Percentiles rank a stretch among this genome's conserved stretches.
phyloP scores from a whole-genome alignment of 2,113 vertebrate species.

The Phalacrocorax carbo region DNA sequence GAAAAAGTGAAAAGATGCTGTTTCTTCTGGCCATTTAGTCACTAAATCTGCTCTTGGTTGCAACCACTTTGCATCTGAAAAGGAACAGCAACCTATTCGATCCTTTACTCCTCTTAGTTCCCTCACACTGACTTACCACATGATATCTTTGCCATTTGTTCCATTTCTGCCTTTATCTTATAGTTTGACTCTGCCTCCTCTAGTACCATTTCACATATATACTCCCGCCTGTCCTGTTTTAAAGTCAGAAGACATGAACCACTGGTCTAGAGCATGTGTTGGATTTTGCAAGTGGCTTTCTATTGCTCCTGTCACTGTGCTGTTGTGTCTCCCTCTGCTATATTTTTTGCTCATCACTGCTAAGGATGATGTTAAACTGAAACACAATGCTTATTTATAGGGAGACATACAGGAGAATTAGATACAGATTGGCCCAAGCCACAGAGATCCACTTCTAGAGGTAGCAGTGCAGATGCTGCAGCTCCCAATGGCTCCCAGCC shows the following conservation, averaged over 20 bases:
- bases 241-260: not conserved
- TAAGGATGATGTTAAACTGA: not conserved
- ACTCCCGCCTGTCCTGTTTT: not conserved
- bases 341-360: not conserved
- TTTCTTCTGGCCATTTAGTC: not conserved
- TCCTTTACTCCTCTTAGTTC: not conserved
- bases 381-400: slow-evolving; percentile 8
- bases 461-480: not conserved
- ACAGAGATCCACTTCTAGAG: not conserved
- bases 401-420: not conserved
- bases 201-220: not conserved
- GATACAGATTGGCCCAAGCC: not conserved
- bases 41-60: not conserved
- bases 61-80: not conserved
- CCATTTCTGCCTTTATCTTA: not conserved
- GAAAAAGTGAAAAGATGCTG: not conserved
- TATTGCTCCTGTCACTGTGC: not conserved
- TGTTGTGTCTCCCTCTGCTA: not conserved
- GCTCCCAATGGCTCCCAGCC: not conserved
- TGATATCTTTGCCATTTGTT: not conserved
- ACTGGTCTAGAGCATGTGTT: not conserved
- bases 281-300: not conserved
- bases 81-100: not conserved
- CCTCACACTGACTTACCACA: not conserved
- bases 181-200: not conserved